These are phyloP conservation scores for Mimachlamys varia DNA, from an alignment of 2,888 invertebrate species.

Conservation along the genomic window DNA sequence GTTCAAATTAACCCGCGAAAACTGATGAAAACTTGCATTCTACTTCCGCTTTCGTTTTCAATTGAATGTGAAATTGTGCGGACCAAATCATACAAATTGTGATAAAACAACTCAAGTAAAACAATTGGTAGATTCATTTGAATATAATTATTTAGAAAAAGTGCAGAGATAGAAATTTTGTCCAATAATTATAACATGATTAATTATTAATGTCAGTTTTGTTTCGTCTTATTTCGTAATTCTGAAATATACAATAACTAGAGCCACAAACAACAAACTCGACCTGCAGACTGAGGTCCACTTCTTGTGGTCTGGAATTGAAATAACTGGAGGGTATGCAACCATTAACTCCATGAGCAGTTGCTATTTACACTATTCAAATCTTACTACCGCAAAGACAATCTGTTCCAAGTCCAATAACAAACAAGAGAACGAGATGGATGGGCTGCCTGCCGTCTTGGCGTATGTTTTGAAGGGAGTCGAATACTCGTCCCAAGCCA, in stretches of 20 bases:
- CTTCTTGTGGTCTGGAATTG: neutral
- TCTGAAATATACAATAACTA: neutral
- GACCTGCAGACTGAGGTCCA: neutral
- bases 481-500: neutral
- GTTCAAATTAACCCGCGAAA: no score
- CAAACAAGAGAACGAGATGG: neutral
- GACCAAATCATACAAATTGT: neutral
- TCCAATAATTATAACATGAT: no score
- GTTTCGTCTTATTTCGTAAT: neutral
- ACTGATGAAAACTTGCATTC: neutral
- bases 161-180: neutral
- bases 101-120: neutral
- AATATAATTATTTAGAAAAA: no score
- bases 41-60: constrained; percentile 32
- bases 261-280: neutral
- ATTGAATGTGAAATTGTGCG: neutral
- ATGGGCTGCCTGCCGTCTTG: neutral
- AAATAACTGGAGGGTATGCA: no score
- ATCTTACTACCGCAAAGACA: no score
- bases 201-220: no score
- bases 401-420: neutral
- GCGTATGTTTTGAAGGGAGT: neutral
- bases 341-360: neutral
- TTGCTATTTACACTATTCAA: no score
- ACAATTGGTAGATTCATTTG: no score